Conservation (phyloP, 2,797 vertebrate species). For the Poeciliopsis gracilis region DNA sequence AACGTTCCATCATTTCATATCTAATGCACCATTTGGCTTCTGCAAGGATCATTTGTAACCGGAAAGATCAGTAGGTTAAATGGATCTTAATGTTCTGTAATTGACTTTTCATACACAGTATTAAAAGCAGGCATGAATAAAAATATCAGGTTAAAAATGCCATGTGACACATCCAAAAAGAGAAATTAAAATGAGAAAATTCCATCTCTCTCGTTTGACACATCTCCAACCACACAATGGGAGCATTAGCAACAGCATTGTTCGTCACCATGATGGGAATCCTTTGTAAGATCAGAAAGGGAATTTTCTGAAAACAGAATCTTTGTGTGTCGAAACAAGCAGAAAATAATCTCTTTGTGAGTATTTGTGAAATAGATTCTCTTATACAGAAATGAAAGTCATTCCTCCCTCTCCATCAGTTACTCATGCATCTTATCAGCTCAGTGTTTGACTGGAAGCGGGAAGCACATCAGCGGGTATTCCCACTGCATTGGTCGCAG, state of each 20-base stretch:
- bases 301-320: constrained; percentile 48
- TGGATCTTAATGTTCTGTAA: not conserved
- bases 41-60: not conserved
- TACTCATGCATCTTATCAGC: constrained; percentile 33
- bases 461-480: constrained; percentile 35
- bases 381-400: constrained; percentile 38
- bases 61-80: not conserved
- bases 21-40: not conserved
- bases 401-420: constrained; percentile 28
- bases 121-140: not conserved
- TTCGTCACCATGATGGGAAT: constrained; percentile 42
- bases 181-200: not conserved
- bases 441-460: not conserved
- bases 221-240: constrained; percentile 30
- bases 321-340: constrained; percentile 47
- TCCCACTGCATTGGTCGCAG: constrained; percentile 30
- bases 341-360: constrained; percentile 30
- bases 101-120: not conserved
- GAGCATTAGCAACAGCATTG: constrained; percentile 37
- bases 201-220: constrained; percentile 7
- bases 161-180: not conserved
- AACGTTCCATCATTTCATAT: not conserved
- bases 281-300: constrained; percentile 32
- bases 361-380: constrained; percentile 26
- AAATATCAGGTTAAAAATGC: not conserved